phyloP scores from a whole-genome alignment of 2,113 vertebrate genomes.

The Chaetorhynchus papuensis region DNA sequence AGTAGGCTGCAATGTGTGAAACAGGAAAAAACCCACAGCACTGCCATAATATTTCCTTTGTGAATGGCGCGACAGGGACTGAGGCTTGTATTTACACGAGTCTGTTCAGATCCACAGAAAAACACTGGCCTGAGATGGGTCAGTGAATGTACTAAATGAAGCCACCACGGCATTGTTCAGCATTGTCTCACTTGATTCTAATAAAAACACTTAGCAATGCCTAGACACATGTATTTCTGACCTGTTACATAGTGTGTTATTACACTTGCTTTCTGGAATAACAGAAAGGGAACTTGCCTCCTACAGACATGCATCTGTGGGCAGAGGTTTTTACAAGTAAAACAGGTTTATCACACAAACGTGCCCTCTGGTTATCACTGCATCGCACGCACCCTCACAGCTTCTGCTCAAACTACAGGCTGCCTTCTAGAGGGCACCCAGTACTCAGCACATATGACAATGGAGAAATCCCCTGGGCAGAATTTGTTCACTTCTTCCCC shows the following conservation, averaged over 20 bases:
- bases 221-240: slow-evolving; percentile 25
- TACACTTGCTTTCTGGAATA: slow-evolving; percentile 5
- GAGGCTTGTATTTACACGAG: slow-evolving; percentile 11
- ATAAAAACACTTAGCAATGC: slow-evolving; percentile 18
- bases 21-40: neutral
- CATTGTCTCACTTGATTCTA: slow-evolving; percentile 30
- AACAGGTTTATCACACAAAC: neutral
- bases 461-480: neutral
- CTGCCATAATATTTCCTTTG: slow-evolving; percentile 40
- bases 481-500: neutral
- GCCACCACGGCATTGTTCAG: neutral
- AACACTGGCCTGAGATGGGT: slow-evolving; percentile 41
- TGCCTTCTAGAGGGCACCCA: neutral
- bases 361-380: neutral
- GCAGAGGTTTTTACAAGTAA: neutral
- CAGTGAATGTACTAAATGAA: slow-evolving; percentile 31
- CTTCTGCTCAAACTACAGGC: neutral
- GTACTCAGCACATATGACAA: neutral
- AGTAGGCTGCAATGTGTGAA: neutral
- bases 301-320: neutral
- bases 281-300: neutral
- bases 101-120: slow-evolving; percentile 10
- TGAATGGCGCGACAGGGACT: slow-evolving; percentile 48
- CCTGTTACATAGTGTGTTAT: neutral
- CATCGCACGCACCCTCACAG: fast-evolving